Conservation (phyloP, 2,113 vertebrate species). For the Narcine bancroftii region DNA sequence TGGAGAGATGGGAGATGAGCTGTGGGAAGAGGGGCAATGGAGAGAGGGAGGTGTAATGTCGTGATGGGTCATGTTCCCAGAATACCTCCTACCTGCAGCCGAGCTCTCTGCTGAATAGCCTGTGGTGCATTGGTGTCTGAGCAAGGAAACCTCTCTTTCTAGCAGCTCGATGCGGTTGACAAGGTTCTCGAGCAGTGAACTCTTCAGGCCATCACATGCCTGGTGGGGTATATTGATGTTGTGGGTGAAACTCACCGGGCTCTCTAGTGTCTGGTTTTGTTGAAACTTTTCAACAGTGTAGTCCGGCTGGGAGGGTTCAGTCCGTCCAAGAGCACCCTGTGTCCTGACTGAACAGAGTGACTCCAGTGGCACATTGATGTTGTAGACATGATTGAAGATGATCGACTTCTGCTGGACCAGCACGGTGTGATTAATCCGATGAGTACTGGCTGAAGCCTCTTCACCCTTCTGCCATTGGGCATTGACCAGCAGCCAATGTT, state of each 20-base stretch:
- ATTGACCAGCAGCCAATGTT: neutral
- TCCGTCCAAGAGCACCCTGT: constrained; percentile 57
- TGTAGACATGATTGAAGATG: constrained; percentile 92
- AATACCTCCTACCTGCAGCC: constrained; percentile 69
- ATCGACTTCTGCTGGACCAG: constrained; percentile 67
- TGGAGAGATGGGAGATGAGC: neutral
- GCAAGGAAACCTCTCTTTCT: constrained; percentile 85
- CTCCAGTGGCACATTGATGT: constrained; percentile 84
- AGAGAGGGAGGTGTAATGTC: neutral
- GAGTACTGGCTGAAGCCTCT: too few relatives aligned
- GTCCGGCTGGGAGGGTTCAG: constrained; percentile 53
- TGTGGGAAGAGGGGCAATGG: neutral
- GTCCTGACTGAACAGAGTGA: constrained; percentile 77
- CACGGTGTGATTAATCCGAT: constrained; percentile 56
- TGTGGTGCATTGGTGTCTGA: constrained; percentile 76
- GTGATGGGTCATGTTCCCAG: neutral
- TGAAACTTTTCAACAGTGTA: constrained; percentile 65
- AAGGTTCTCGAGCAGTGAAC: constrained; percentile 74
- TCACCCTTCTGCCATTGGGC: neutral
- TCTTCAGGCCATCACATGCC: constrained; percentile 70
- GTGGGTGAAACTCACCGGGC: constrained; percentile 84
- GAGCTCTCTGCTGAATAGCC: constrained; percentile 80
- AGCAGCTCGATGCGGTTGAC: constrained; percentile 85
- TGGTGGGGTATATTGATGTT: constrained; percentile 90
- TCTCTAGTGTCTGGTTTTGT: constrained; percentile 47